phyloP scores from a whole-genome alignment of 2,113 vertebrate species.

The Lamprologus callipterus region DNA sequence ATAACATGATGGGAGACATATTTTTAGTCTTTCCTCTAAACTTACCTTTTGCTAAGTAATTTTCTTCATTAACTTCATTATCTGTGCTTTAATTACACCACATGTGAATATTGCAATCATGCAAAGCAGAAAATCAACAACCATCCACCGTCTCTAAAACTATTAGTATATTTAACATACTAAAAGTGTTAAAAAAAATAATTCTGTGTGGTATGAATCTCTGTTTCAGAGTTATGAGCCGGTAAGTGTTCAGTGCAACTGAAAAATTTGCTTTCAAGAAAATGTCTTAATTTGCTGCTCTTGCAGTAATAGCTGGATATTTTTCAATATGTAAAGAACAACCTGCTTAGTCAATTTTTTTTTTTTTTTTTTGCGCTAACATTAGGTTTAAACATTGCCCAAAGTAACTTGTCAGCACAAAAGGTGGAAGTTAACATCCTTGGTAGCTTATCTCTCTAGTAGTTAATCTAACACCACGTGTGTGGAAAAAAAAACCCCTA shows the following conservation, averaged over 20 bases:
- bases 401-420: not conserved
- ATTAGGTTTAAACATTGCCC: not conserved
- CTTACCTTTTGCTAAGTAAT: not conserved
- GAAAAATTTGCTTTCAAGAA: not conserved
- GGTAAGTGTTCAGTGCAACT: not conserved
- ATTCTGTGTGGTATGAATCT: not conserved
- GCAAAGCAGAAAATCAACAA: not conserved
- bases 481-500: accelerated
- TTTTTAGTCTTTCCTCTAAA: not conserved
- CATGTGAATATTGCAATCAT: not conserved
- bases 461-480: not conserved
- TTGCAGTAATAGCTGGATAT: not conserved
- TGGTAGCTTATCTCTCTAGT: not conserved
- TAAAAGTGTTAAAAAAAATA: not conserved
- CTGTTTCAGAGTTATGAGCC: not conserved
- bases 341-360: not conserved
- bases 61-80: not conserved
- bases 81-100: not conserved
- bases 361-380: not conserved
- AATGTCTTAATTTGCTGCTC: not conserved
- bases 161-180: not conserved
- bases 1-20: not conserved
- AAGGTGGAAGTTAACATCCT: not conserved
- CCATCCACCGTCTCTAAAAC: not conserved
- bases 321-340: not conserved